phyloP scores from a whole-genome alignment of 2,113 vertebrate species.

The Aptenodytes patagonicus region DNA sequence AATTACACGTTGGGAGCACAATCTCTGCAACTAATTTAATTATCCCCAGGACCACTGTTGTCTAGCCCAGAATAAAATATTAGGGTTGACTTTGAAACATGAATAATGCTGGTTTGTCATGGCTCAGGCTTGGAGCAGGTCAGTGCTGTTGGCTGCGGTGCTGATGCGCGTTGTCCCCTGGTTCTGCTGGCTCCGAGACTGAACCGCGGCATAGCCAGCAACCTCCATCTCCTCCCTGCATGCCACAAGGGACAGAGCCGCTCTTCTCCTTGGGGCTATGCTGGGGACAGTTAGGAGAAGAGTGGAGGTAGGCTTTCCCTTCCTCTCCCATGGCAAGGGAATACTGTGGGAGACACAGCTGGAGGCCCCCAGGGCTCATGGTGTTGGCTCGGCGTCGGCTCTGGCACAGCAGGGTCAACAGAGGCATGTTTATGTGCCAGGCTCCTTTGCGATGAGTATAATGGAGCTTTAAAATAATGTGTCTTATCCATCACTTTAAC shows the following conservation, averaged over 20 bases:
- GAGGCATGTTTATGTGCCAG: too few relatives aligned
- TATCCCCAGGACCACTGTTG: not conserved
- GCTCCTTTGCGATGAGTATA: not conserved
- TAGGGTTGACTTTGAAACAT: not conserved
- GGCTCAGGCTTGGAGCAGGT: not conserved
- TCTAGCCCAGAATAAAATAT: not conserved
- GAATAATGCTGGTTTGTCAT: conserved; percentile 18
- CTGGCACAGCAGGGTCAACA: not conserved
- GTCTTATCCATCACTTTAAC: not conserved
- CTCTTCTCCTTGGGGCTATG: not conserved
- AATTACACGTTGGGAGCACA: not conserved
- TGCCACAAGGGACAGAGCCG: accelerated
- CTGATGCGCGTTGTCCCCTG: accelerated
- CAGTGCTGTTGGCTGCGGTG: not conserved
- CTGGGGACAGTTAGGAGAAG: not conserved
- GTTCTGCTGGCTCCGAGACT: not conserved
- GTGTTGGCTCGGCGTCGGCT: accelerated
- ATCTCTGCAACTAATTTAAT: conserved; percentile 29
- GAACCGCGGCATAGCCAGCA: accelerated
- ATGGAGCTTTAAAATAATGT: not conserved
- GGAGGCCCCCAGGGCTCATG: accelerated
- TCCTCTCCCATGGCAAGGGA: not conserved
- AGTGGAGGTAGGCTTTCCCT: not conserved
- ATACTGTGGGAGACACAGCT: not conserved
- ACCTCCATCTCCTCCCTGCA: not conserved